phyloP scores from a whole-genome alignment of 2,113 vertebrate species.

The Panthera uncia region DNA sequence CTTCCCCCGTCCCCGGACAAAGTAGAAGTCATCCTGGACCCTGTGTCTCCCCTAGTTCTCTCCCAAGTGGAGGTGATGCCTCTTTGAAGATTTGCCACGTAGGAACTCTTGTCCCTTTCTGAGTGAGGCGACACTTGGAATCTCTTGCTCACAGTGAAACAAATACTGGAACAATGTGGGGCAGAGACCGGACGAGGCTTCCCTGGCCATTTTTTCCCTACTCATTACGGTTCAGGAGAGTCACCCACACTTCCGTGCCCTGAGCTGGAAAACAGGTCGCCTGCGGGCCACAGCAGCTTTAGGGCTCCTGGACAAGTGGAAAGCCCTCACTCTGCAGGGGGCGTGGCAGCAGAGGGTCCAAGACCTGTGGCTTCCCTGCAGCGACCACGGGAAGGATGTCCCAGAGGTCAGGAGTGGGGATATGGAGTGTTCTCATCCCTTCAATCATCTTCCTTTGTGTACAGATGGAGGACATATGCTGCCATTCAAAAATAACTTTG shows the following conservation, averaged over 20 bases:
- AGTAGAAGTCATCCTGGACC: not conserved
- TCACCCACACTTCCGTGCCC: not conserved
- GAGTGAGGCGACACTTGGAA: not conserved
- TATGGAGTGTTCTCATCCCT: not conserved
- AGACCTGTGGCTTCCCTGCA: not conserved
- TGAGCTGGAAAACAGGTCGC: not conserved
- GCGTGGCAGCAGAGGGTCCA: too few species aligned
- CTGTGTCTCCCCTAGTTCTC: not conserved
- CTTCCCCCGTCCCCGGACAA: not conserved
- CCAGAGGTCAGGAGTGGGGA: not conserved
- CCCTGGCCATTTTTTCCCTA: not conserved
- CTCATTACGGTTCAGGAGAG: accelerated
- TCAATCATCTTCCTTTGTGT: not conserved
- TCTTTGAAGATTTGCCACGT: not conserved
- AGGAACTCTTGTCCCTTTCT: not conserved
- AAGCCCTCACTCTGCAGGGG: not conserved
- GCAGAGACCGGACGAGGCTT: not conserved
- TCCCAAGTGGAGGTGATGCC: not conserved
- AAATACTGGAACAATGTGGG: not conserved
- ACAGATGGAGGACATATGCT: not conserved
- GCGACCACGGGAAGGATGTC: not conserved
- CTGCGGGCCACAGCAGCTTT: too few species aligned
- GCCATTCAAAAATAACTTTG: not conserved
- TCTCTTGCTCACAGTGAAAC: not conserved
- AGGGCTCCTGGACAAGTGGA: not conserved